A percentile compares a stretch with the other conserved stretches of the same genome.
Conservation (phyloP, 1,140 invertebrate genomes). For the Drosophila virilis region DNA sequence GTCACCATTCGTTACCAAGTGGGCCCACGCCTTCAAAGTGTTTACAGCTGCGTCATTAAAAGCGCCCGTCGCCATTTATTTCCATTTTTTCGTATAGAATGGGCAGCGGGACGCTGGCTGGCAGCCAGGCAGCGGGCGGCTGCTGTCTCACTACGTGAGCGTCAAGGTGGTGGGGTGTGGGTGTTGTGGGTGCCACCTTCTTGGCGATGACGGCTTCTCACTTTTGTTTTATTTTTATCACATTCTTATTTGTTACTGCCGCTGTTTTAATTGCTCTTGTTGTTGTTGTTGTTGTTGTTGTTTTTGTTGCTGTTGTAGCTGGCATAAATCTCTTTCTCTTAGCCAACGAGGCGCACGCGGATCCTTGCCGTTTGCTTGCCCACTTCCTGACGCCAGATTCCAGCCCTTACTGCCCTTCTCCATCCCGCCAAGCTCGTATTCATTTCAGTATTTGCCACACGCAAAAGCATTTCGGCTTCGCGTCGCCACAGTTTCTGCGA, state of each 20-base stretch:
- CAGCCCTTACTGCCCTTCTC: background rate
- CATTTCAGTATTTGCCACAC: conserved; percentile 33
- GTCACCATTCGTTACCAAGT: conserved; percentile 49
- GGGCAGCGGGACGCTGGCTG: background rate
- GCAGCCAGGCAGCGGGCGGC: conserved; percentile 7
- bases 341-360: conserved; percentile 17
- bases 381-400: conserved; percentile 2
- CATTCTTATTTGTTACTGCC: conserved; percentile 63
- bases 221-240: conserved; percentile 71
- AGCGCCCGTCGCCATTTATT: conserved; percentile 65
- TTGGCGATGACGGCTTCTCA: conserved; percentile 56
- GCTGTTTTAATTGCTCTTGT: conserved; percentile 65
- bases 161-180: background rate
- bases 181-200: conserved; percentile 19
- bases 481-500: conserved; percentile 17
- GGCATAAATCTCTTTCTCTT: conserved; percentile 44
- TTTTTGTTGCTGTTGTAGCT: conserved; percentile 23
- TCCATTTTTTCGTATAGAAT: conserved; percentile 29
- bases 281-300: conserved; percentile 26
- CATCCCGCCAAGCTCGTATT: conserved; percentile 12
- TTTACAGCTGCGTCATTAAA: conserved; percentile 78
- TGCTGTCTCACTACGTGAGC: conserved; percentile 3
- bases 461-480: conserved; percentile 28
- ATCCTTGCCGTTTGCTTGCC: conserved; percentile 6
- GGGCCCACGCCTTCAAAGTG: conserved; percentile 71